Conservation (phyloP, 2,888 invertebrate genomes). For the Orthonevra nobilis region DNA sequence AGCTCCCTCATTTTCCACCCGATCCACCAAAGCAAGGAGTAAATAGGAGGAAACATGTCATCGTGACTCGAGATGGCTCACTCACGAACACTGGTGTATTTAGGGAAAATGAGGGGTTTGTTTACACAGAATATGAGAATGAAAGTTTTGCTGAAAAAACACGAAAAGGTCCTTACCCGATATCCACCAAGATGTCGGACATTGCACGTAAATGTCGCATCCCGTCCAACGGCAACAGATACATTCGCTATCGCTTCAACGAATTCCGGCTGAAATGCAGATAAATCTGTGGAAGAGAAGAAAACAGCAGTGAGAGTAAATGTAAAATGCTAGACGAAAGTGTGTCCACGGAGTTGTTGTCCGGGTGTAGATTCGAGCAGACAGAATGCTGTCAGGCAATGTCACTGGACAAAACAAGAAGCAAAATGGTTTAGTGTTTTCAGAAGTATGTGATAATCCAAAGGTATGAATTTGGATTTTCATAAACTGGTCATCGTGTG, state of each 20-base stretch:
- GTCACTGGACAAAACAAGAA: neutral
- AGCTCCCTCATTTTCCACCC: neutral
- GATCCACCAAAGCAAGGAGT: no score
- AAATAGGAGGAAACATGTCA: no score
- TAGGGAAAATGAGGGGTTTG: slow-evolving; percentile 8
- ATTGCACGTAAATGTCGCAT: slow-evolving; percentile 92
- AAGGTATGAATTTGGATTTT: slow-evolving; percentile 39
- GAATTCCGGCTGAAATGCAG: slow-evolving; percentile 90
- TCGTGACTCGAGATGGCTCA: no score
- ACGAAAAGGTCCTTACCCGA: slow-evolving; percentile 84
- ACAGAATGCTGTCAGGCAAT: slow-evolving; percentile 31
- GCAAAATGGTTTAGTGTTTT: slow-evolving; percentile 11
- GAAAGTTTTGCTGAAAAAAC: slow-evolving; percentile 42
- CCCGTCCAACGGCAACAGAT: slow-evolving; percentile 91
- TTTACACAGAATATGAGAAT: slow-evolving; percentile 27
- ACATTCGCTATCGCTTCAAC: slow-evolving; percentile 90
- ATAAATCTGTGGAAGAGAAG: slow-evolving; percentile 83
- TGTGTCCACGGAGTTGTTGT: neutral
- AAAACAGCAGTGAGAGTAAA: no score
- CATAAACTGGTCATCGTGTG: slow-evolving; percentile 5
- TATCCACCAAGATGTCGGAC: slow-evolving; percentile 94
- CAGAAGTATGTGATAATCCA: slow-evolving; percentile 46
- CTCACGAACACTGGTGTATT: no score
- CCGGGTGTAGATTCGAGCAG: slow-evolving; percentile 7
- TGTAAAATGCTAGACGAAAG: slow-evolving; percentile 13